A percentile compares a stretch with the other conserved stretches of the same genome.
Evolutionary conservation across 1,140 invertebrate genomes (phyloP).

Genomic region (Ctenoplectra terminalis): DNA sequence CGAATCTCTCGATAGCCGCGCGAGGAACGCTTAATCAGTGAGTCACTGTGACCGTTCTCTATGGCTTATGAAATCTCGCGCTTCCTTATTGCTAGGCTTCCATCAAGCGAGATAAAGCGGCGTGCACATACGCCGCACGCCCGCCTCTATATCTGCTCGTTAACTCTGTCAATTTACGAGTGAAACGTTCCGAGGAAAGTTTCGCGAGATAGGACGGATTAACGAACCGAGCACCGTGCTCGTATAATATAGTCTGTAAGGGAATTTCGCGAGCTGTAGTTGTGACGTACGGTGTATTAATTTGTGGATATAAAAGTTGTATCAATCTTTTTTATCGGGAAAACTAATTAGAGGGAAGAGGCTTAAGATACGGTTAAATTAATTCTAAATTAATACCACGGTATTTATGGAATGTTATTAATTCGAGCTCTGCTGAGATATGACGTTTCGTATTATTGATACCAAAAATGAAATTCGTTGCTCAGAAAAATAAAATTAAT

Average conservation of each 20-base stretch:
- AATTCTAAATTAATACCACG: too few relatives aligned
- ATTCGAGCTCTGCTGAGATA: too few relatives aligned
- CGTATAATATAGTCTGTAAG: too few relatives aligned
- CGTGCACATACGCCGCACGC: background rate
- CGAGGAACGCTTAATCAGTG: constrained; percentile 15
- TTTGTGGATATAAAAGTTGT: too few relatives aligned
- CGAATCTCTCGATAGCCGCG: background rate
- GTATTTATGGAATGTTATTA: too few relatives aligned
- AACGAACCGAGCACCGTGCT: background rate
- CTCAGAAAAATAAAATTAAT: too few relatives aligned
- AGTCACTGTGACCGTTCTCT: constrained; percentile 1
- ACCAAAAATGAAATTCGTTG: too few relatives aligned
- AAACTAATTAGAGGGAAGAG: too few relatives aligned
- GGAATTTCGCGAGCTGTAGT: background rate
- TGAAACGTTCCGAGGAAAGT: constrained; percentile 6
- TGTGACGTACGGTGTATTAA: too few relatives aligned
- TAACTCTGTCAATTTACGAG: constrained; percentile 18
- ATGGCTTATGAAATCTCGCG: constrained; percentile 22
- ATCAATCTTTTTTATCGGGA: too few relatives aligned
- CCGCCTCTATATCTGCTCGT: constrained; percentile 12
- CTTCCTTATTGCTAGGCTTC: constrained; percentile 42
- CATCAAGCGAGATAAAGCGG: constrained; percentile 32
- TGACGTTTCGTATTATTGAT: too few relatives aligned
- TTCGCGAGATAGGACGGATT: constrained; percentile 7
- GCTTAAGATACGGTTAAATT: too few relatives aligned